phyloP scores from a whole-genome alignment of 2,113 vertebrate genomes.

The Dissostichus mawsoni region DNA sequence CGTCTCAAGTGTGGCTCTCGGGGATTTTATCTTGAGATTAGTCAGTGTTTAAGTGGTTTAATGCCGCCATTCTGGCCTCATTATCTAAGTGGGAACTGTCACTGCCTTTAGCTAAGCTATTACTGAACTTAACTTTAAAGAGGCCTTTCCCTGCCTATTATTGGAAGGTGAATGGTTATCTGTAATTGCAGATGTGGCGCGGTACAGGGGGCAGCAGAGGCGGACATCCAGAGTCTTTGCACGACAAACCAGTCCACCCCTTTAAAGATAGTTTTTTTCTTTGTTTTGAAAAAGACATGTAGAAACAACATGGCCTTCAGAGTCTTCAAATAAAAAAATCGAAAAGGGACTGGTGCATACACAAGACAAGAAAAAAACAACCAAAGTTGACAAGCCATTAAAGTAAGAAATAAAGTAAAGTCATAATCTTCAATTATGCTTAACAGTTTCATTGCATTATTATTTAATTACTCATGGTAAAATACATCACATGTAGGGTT shows the following conservation, averaged over 20 bases:
- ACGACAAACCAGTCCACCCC: conserved; percentile 10
- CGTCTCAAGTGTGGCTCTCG: conserved; percentile 45
- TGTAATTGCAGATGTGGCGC: conserved; percentile 68
- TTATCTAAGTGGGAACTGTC: conserved; percentile 66
- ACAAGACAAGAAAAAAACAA: too few species aligned
- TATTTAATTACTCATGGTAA: too few species aligned
- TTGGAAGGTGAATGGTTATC: conserved; percentile 74
- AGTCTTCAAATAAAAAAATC: too few species aligned
- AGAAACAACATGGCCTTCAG: too few species aligned
- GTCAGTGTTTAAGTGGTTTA: conserved; percentile 65
- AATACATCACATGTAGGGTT: too few species aligned
- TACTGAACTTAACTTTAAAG: conserved; percentile 48
- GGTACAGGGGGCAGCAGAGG: conserved; percentile 33
- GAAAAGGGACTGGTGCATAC: too few species aligned
- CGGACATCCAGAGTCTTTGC: conserved; percentile 45
- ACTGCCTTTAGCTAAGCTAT: conserved; percentile 63
- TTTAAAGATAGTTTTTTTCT: conserved; percentile 45
- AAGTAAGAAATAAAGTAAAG: too few species aligned
- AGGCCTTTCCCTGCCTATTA: conserved; percentile 43
- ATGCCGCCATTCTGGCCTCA: conserved; percentile 65
- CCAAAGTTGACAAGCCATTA: too few species aligned
- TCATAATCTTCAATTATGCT: too few species aligned
- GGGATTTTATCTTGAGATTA: conserved; percentile 75
- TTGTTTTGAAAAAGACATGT: too few species aligned
- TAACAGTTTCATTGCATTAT: too few species aligned